Base-by-base conservation (phyloP, 2,797 vertebrate species). In the Valencia hispanica region DNA sequence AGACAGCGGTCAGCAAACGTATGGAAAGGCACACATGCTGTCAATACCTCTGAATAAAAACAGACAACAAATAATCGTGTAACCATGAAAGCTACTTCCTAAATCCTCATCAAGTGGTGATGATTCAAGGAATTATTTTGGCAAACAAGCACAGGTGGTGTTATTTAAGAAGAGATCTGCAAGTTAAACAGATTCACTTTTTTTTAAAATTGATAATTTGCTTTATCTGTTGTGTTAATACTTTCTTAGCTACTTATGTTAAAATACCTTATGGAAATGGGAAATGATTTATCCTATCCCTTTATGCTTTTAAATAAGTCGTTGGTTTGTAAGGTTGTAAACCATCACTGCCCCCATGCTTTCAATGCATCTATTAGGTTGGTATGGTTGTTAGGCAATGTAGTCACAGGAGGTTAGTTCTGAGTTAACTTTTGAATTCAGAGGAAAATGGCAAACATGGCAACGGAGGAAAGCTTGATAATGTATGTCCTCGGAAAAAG, bases 21-120 rank as follows among this genome's bases (percentile, higher is more conserved):
- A 74, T 72, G 77, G 79, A 87, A 82, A 84, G 3, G 7, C 2
- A 81, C 41, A 81, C 70, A 68, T 17, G 63, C 74, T 84, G 51
- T 87, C 76, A 84, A 51, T 77, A 77, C 55, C 65, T 72, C 25
- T 73, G 27, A 80, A 85, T 84, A 51, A 77, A 0, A 77, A 70
- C 70, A 66, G 34, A 45, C 77, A 80, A 68, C 71, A 81, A 68
- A 77, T 34, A 55, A 5, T 69, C 27, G 63, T 70, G 57, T 85
- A 51, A 68, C 5, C 63, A 63, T 25, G 51, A 39, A 43, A 69
- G 59, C 30, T 22, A 1, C 30, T 50, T 59, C 11, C 68, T 59
- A 50, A 77, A 20, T 30, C 39, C 36, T 68, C 43, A 30, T 47
- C 45, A 39, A 53, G 20, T 51, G 69, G 0, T 22, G 0, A 14